Base-by-base conservation (phyloP, 2,113 vertebrate genomes). In the Dromaius novaehollandiae region DNA sequence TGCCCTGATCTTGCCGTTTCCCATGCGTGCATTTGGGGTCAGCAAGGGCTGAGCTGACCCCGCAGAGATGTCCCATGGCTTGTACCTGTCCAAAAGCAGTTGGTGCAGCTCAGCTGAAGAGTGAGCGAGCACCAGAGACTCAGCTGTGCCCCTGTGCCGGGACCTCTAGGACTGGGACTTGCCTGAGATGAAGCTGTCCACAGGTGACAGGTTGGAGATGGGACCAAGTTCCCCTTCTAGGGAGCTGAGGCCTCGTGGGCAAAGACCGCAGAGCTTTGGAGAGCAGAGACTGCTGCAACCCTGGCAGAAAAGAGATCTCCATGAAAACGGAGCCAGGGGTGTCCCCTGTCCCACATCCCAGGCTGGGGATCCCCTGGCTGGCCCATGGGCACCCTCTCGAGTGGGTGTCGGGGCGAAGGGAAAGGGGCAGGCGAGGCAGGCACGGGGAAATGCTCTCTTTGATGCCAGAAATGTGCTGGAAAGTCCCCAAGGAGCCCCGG, bases 381-480 rank as follows among this genome's bases (percentile, higher is more conserved):
- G 53, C 36, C 69, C 24, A 0, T 2, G 24, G 61, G 13, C 22
- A 15, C 0, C 15, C 34, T 36, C 24, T 80, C 51, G 2, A 0
- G 0, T 0, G 2, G 40, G 30, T 42, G 50, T 36, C 44, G 22
- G 15, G 42, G 56, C 56, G 21, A 89, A 60, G 55, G 20, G 16
- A 10, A 21, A 38, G 26, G 25, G 40, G 9, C 13, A 11, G 24
- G 44, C 2, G 20, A 66, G 68, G 21, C 3, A 11, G 25, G 7
- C 7, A 2, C 0, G 8, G 48, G 18, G 76, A 91, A 64, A 81
- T 22, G 63, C 30, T 95, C 66, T 82, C 53, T 89, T 48, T 53
- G 24, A 56, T 70, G 70, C 70, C 94, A 82, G 48, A 92, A 96
- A 94, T 90, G 70, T 76, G 34, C 38, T 86, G 84, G 42, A 53